These are phyloP conservation scores for Drosophila anomalipes DNA, from an alignment of 2,888 invertebrate genomes.

Conservation along the genomic window DNA sequence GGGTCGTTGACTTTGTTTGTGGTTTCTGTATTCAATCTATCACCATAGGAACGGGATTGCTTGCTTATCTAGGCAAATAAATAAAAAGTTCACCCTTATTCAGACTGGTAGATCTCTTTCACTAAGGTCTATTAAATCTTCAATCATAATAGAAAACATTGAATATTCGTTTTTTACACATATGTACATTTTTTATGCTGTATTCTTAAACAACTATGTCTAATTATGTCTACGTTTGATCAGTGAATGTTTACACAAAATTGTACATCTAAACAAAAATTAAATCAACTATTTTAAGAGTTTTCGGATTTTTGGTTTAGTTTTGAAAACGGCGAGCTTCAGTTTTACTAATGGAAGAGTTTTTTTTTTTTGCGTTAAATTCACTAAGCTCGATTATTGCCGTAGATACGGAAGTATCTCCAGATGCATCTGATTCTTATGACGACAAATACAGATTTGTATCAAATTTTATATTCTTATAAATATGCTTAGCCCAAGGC, in stretches of 20 bases:
- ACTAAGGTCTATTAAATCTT: neutral
- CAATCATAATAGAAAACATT: neutral
- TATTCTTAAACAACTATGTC: neutral
- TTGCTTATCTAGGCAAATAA: neutral
- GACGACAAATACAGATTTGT: neutral
- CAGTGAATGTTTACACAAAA: neutral
- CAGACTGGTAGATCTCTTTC: no score
- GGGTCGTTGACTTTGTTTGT: neutral
- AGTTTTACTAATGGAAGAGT: neutral
- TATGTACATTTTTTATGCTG: neutral
- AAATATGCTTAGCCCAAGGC: neutral
- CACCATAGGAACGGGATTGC: neutral
- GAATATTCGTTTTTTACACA: no score
- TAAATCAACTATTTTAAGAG: neutral
- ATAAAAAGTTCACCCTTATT: neutral
- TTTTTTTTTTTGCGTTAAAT: neutral
- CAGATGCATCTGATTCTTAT: neutral
- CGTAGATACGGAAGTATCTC: no score
- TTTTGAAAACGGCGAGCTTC: no score
- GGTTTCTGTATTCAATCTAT: neutral
- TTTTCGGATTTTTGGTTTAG: neutral
- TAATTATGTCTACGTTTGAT: neutral
- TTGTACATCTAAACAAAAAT: neutral
- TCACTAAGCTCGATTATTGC: neutral
- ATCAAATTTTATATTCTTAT: neutral